Conservation (phyloP, 2,797 vertebrate genomes). For the Hipposideros larvatus region DNA sequence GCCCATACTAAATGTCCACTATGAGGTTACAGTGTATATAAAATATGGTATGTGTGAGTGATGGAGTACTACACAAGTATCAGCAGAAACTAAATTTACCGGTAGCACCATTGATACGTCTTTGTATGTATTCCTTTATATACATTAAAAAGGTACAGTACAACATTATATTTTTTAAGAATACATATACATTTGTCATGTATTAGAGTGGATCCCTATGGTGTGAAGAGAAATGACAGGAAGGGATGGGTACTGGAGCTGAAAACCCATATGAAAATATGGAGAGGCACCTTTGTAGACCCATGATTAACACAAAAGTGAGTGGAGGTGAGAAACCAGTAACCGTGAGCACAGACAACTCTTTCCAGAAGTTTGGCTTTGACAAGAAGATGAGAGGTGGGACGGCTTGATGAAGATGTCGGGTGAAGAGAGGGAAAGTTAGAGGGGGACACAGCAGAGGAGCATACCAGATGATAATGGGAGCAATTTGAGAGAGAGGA, state of each 20-base stretch:
- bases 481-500: not conserved
- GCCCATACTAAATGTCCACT: not conserved
- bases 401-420: not conserved
- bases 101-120: not conserved
- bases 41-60: not conserved
- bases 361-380: not conserved
- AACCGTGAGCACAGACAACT: not conserved
- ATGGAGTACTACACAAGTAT: not conserved
- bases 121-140: not conserved
- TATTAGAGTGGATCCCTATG: not conserved
- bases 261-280: not conserved
- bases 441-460: not conserved
- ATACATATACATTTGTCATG: not conserved
- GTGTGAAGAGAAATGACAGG: not conserved
- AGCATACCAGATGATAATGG: not conserved
- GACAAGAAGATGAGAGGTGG: not conserved
- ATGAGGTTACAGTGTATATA: not conserved
- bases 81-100: not conserved
- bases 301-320: too few species aligned
- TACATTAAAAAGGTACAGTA: not conserved
- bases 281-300: not conserved
- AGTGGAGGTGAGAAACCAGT: not conserved
- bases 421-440: not conserved
- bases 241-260: not conserved
- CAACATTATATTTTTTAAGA: not conserved